phyloP scores from a whole-genome alignment of 2,888 invertebrate species.

The Eutolmus rufibarbis region DNA sequence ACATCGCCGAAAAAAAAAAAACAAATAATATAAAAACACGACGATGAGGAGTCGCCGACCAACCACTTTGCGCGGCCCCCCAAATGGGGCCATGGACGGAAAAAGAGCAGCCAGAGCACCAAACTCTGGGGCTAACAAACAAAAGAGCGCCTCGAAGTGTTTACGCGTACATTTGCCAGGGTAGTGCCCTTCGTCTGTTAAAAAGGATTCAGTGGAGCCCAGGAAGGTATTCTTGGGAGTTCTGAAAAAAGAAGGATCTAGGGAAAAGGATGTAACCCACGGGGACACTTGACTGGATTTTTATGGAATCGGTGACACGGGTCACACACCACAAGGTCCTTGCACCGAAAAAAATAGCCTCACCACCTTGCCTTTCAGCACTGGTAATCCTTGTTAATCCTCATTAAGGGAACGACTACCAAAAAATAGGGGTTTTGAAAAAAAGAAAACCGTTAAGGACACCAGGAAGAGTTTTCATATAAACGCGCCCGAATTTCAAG shows the following conservation, averaged over 20 bases:
- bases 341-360: not conserved
- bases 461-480: not conserved
- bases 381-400: constrained; percentile 46
- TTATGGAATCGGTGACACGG: not conserved
- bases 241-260: not conserved
- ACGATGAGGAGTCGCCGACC: not conserved
- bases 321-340: not conserved
- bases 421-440: not conserved
- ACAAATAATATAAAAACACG: not conserved
- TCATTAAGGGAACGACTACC: not conserved
- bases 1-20: not conserved
- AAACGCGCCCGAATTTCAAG: not conserved
- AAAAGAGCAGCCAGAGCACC: not conserved
- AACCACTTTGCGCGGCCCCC: not conserved
- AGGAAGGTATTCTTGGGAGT: not conserved
- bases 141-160: constrained; percentile 33
- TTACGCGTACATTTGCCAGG: not conserved
- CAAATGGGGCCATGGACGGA: not conserved
- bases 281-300: not conserved
- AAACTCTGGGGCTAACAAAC: constrained; percentile 4
- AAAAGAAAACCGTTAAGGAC: not conserved
- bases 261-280: not conserved
- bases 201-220: not conserved
- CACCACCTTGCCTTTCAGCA: constrained; percentile 1
- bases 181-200: not conserved